phyloP scores from a whole-genome alignment of 2,113 vertebrate species.

The Vombatus ursinus region DNA sequence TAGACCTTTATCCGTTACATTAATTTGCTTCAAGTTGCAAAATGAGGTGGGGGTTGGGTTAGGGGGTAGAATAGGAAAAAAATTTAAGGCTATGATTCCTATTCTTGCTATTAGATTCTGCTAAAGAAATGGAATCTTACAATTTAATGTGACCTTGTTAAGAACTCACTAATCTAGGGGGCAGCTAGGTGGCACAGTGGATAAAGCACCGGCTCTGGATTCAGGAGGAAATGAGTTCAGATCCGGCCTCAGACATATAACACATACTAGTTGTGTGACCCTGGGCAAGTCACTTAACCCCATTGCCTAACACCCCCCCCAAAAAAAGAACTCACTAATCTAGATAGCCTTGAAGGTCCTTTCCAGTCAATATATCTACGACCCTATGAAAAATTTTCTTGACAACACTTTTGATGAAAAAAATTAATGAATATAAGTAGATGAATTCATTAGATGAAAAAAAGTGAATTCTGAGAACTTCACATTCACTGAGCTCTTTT shows the following conservation, averaged over 20 bases:
- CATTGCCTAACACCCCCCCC: too few relatives aligned
- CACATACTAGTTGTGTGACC: too few relatives aligned
- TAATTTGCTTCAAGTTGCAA: neutral
- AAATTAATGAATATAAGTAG: neutral
- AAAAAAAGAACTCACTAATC: constrained; percentile 6
- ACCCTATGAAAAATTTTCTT: neutral
- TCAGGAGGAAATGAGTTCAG: too few relatives aligned
- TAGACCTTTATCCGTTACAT: neutral
- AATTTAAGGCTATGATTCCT: neutral
- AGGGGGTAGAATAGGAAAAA: neutral
- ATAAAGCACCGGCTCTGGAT: too few relatives aligned
- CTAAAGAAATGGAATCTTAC: constrained; percentile 7
- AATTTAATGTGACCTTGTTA: neutral
- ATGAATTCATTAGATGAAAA: neutral
- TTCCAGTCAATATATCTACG: constrained; percentile 9
- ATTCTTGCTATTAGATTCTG: neutral
- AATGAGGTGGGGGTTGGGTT: neutral
- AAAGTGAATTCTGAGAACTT: neutral
- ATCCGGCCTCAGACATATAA: too few relatives aligned
- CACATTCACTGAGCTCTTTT: constrained; percentile 1
- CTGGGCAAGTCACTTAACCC: too few relatives aligned
- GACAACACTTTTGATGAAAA: neutral
- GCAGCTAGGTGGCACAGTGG: too few relatives aligned
- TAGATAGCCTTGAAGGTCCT: constrained; percentile 23
- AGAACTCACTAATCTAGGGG: constrained; percentile 11